These are phyloP conservation scores for Agapornis canus DNA, from an alignment of 2,797 vertebrate genomes.

Conservation along the genomic window DNA sequence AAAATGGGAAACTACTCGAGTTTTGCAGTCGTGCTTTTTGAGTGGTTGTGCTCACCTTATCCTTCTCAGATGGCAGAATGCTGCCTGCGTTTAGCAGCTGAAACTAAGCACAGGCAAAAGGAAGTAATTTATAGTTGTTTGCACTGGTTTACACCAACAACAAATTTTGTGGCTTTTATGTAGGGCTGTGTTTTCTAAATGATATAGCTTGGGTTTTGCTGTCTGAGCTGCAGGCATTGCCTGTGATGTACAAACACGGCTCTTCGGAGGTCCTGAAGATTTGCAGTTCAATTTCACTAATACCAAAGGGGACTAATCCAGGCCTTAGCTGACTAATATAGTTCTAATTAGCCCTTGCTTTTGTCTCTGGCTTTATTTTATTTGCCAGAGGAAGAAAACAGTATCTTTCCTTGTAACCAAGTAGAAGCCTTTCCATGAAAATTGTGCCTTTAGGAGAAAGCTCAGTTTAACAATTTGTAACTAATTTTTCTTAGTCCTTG, in stretches of 20 bases:
- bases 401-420: neutral
- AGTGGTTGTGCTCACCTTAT: neutral
- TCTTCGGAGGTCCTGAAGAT: neutral
- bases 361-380: neutral
- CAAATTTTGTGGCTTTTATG: neutral
- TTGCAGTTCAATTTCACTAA: neutral
- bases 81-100: neutral
- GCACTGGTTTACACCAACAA: fast-evolving
- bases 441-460: neutral
- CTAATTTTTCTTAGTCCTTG: neutral
- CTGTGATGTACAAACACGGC: neutral
- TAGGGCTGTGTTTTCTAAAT: neutral
- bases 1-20: fast-evolving
- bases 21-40: neutral
- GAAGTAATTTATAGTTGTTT: neutral
- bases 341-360: neutral
- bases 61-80: neutral
- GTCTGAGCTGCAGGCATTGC: neutral
- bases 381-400: neutral
- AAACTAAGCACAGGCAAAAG: neutral
- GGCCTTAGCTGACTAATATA: neutral
- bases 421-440: neutral
- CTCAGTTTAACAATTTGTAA: neutral
- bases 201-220: neutral
- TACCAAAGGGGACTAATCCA: neutral